Evolutionary conservation across 37 sponge, comb jelly and placozoan species (phyloP).

Genomic region (Geodia barretti): DNA sequence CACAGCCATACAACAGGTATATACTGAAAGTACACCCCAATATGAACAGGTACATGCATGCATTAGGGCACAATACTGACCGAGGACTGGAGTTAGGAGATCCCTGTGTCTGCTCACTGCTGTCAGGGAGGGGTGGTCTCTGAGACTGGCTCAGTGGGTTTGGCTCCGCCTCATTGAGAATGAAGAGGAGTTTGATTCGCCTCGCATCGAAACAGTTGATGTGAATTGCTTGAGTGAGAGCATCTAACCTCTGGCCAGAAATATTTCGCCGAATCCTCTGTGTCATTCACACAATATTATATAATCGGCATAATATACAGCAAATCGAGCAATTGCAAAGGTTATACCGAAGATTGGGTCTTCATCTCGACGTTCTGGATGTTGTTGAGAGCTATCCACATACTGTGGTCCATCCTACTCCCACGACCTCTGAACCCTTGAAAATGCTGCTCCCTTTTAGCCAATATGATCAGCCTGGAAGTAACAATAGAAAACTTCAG

Average conservation of each 20-base stretch:
- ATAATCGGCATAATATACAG: not conserved
- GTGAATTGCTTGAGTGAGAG: slow-evolving; percentile 18
- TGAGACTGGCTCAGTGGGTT: not conserved
- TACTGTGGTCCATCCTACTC: slow-evolving; percentile 58
- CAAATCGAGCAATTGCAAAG: not conserved
- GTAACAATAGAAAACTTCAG: too few relatives aligned
- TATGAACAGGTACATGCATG: too few relatives aligned
- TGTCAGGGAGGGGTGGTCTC: not conserved
- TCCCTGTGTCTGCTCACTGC: not conserved
- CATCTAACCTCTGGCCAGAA: slow-evolving; percentile 11
- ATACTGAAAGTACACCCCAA: too few relatives aligned
- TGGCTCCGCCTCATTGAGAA: not conserved
- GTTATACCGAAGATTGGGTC: slow-evolving; percentile 1
- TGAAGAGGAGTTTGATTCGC: slow-evolving; percentile 47
- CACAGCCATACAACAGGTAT: too few relatives aligned
- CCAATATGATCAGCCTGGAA: slow-evolving; percentile 44
- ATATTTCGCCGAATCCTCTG: not conserved
- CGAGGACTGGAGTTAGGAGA: not conserved
- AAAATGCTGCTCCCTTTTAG: slow-evolving; percentile 1
- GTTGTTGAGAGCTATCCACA: slow-evolving; percentile 82
- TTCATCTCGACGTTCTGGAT: slow-evolving; percentile 66
- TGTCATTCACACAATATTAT: not conserved
- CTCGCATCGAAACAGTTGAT: slow-evolving; percentile 56
- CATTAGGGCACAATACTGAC: too few relatives aligned
- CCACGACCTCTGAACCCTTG: slow-evolving; percentile 1